Percentiles rank a stretch among this genome's conserved stretches.
These are phyloP conservation scores for Gyps fulvus DNA, from an alignment of 2,113 vertebrate genomes.

Conservation along the genomic window DNA sequence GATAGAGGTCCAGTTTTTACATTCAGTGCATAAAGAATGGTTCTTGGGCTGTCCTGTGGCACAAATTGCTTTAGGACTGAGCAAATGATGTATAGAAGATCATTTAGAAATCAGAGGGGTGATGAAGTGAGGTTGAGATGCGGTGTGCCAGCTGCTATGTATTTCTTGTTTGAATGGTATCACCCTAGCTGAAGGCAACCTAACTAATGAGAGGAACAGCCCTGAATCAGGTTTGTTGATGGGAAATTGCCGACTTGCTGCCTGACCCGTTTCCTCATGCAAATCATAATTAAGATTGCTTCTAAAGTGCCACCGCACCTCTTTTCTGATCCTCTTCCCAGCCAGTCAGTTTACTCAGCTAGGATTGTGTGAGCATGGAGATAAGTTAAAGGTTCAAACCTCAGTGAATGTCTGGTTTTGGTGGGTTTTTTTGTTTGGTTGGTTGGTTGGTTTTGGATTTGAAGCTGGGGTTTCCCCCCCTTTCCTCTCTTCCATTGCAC, in stretches of 20 bases:
- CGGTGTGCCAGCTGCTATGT: not conserved
- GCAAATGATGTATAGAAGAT: not conserved
- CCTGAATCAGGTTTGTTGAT: not conserved
- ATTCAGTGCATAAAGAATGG: not conserved
- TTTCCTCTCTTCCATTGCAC: not conserved
- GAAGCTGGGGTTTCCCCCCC: fast-evolving
- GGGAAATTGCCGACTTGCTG: not conserved
- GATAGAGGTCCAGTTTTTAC: not conserved
- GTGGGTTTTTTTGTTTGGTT: not conserved
- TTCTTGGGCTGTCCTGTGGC: not conserved
- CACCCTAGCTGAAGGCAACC: not conserved
- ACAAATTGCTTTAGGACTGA: not conserved
- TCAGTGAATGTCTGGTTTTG: not conserved
- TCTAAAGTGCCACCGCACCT: not conserved
- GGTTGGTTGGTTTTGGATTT: not conserved
- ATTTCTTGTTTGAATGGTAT: not conserved
- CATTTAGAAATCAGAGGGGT: not conserved
- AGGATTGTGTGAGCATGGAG: not conserved
- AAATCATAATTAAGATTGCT: not conserved
- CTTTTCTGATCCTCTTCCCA: not conserved
- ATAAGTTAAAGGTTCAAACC: not conserved
- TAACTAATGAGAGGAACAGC: not conserved
- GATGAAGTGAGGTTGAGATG: not conserved
- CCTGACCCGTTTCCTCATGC: not conserved
- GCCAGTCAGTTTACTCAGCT: not conserved